Evolutionary conservation across 2,888 invertebrate genomes (phyloP), one percentile per base, ranked within the genome.

Genomic region (Helicoverpa assulta): DNA sequence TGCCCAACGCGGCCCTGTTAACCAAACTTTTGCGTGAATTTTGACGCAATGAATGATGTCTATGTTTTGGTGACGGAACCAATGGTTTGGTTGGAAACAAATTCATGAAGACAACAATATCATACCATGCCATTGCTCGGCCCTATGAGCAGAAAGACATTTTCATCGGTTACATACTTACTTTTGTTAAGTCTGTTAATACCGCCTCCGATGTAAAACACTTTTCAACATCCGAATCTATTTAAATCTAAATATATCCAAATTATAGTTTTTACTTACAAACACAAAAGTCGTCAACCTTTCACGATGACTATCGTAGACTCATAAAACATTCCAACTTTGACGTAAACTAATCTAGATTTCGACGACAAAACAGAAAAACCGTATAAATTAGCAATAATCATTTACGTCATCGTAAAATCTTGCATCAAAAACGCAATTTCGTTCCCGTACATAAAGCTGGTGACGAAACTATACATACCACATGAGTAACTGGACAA

Each of bases 401-500:
- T 40, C 40, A 40, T 62, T 70, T 74, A 64, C 78, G 60, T 68
- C 79, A 78, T 19, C 6, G n/a, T n/a, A 64, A 61, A 67, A 40
- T 70, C 60, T 78, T 81, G 76, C 78, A 71, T 81, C 76, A 78
- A 64, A 71, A 76, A 74, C 75, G 80, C 78, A 78, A 80, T 66
- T 71, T 62, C 73, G 62, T 78, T 71, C 65, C 75, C 71, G 66
- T 76, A 81, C 83, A 80, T 82, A 82, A 78, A 70, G 69, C 55
- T 29, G 60, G 88, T 93, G 93, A 91, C 91, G 93, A 93, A 92
- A 93, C 88, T 82, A 85, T 78, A 80, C 85, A 88, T 88, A 83
- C 85, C 88, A 86, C 86, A 85, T 89, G 87, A 89, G 90, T 90
- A 90, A 92, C 86, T 89, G 91, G 90, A 91, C 91, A 92, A 90